These are phyloP conservation scores for Ommatoiulus sabulosus DNA, from an alignment of 2,888 invertebrate species.

Conservation along the genomic window DNA sequence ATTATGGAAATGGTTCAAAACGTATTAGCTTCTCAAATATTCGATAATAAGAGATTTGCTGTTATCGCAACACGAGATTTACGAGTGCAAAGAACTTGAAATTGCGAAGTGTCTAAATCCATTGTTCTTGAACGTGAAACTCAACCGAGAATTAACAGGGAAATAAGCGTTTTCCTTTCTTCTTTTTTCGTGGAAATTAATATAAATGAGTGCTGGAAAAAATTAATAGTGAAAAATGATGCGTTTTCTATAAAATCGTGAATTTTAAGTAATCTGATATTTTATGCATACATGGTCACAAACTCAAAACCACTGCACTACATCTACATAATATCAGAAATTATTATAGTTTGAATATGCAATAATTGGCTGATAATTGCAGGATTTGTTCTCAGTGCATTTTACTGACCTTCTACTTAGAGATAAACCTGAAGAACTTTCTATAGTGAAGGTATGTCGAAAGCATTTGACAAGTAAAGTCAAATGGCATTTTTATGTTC, in stretches of 20 bases:
- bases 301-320: neutral
- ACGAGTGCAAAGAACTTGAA: constrained; percentile 34
- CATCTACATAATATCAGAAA: neutral
- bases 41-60: constrained; percentile 34
- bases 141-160: neutral
- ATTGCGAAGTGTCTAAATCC: neutral
- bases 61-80: constrained; percentile 14
- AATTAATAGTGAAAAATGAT: neutral
- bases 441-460: neutral
- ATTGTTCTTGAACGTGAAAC: constrained; percentile 23
- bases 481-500: neutral
- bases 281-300: neutral
- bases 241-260: neutral
- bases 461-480: too few species aligned
- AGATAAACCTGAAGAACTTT: neutral
- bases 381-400: neutral
- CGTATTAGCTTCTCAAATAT: constrained; percentile 22
- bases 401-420: neutral
- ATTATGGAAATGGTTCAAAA: constrained; percentile 26
- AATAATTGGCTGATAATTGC: neutral
- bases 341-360: neutral
- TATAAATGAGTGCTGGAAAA: neutral
- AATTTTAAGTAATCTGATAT: neutral
- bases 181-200: neutral
- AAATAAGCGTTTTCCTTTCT: neutral